Percentiles rank a stretch among this genome's conserved stretches.
phyloP scores from a whole-genome alignment of 2,888 invertebrate species.

The Empis livida region DNA sequence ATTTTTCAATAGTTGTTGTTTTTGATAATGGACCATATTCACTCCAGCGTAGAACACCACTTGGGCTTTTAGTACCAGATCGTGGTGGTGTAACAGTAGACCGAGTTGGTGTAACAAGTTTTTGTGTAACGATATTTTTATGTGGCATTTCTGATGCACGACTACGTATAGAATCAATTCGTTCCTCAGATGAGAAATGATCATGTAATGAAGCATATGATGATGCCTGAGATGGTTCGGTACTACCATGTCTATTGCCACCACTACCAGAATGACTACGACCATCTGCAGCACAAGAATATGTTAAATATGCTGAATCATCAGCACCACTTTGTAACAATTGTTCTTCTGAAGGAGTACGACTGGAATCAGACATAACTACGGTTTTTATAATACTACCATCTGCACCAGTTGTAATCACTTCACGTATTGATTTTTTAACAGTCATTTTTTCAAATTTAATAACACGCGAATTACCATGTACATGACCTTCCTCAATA shows the following conservation, averaged over 20 bases:
- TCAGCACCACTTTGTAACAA: conserved; percentile 20
- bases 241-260: neutral
- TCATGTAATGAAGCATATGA: conserved; percentile 39
- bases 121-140: conserved; percentile 32
- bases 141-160: conserved; percentile 15
- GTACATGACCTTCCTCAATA: conserved; percentile 51
- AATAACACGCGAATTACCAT: conserved; percentile 49
- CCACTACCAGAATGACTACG: conserved; percentile 1
- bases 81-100: conserved; percentile 21
- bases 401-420: conserved; percentile 29
- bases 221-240: conserved; percentile 37
- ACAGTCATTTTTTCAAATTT: conserved; percentile 60
- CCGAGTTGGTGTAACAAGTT: conserved; percentile 5
- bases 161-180: conserved; percentile 22
- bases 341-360: conserved; percentile 44
- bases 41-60: neutral
- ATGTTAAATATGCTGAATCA: conserved; percentile 48
- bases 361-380: conserved; percentile 20
- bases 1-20: conserved; percentile 20
- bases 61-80: conserved; percentile 10
- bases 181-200: conserved; percentile 43
- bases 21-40: conserved; percentile 5
- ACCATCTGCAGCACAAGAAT: conserved; percentile 33
- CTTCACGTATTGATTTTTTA: conserved; percentile 48
- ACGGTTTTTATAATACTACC: conserved; percentile 10